These are phyloP conservation scores for Cheilosia pagana DNA, from an alignment of 2,888 invertebrate species.

Conservation along the genomic window DNA sequence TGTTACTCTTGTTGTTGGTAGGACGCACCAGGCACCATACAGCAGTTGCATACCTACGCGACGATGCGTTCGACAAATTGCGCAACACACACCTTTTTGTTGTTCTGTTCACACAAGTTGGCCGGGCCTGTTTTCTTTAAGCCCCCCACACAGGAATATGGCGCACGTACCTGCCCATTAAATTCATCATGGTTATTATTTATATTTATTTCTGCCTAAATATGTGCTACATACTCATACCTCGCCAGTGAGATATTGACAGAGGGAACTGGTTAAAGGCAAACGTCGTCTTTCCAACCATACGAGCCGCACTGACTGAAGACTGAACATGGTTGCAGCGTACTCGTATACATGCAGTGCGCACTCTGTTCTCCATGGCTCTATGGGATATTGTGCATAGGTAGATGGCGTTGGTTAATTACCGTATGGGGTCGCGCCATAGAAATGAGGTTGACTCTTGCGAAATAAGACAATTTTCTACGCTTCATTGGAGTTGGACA, in stretches of 20 bases:
- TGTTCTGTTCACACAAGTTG: constrained; percentile 14
- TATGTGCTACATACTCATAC: constrained; percentile 19
- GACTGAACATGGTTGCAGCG: constrained; percentile 1
- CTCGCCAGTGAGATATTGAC: constrained; percentile 17
- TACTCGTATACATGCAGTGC: not conserved
- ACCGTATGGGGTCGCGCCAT: constrained; percentile 14
- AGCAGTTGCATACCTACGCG: constrained; percentile 5
- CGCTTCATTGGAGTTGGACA: constrained; percentile 16
- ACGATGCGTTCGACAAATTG: constrained; percentile 49
- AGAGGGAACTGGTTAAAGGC: constrained; percentile 18
- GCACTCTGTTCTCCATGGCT: too few species aligned
- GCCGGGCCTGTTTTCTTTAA: not conserved
- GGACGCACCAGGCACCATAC: constrained; percentile 13
- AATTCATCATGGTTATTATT: constrained; percentile 22
- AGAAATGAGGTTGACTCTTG: constrained; percentile 16
- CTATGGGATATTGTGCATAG: constrained; percentile 1
- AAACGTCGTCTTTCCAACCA: not conserved
- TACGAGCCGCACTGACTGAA: constrained; percentile 17
- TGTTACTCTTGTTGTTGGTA: constrained; percentile 22
- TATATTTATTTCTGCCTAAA: constrained; percentile 10
- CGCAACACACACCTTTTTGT: constrained; percentile 48
- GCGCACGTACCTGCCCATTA: constrained; percentile 11
- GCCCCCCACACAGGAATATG: constrained; percentile 8
- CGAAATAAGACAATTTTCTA: constrained; percentile 29
- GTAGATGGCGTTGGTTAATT: constrained; percentile 57